Evolutionary conservation across 2,888 invertebrate genomes (phyloP).

Genomic region (Panzeria rudis): DNA sequence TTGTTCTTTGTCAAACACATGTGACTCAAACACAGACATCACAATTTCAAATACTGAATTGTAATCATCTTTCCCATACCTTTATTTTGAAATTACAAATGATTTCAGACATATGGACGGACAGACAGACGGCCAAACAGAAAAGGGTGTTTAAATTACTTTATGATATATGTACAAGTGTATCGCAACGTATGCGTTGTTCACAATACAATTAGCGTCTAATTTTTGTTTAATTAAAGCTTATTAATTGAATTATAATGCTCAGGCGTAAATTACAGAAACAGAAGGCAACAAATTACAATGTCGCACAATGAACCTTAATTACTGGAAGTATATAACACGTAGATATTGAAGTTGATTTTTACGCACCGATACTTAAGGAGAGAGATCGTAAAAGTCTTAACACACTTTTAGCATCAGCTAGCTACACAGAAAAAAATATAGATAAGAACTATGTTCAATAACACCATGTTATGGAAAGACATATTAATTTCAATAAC

Average conservation of each 20-base stretch:
- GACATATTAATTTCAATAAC: no score
- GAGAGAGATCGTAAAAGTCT: neutral
- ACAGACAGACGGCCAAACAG: neutral
- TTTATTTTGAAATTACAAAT: neutral
- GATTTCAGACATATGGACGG: neutral
- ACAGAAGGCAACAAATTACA: slow-evolving; percentile 37
- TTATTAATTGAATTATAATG: slow-evolving; percentile 73
- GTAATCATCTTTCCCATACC: neutral
- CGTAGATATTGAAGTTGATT: neutral
- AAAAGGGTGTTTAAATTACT: slow-evolving; percentile 23
- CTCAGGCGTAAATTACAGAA: slow-evolving; percentile 67
- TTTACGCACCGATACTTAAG: neutral
- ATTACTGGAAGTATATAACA: slow-evolving; percentile 32
- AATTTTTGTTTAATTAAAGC: slow-evolving; percentile 73
- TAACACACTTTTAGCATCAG: neutral
- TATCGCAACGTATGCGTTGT: slow-evolving; percentile 1
- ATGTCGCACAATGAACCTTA: slow-evolving; percentile 24
- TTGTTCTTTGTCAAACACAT: slow-evolving; percentile 46
- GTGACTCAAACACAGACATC: neutral
- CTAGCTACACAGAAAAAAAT: no score
- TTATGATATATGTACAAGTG: slow-evolving; percentile 30
- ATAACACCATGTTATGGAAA: no score
- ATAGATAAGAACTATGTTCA: no score
- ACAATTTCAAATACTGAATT: neutral
- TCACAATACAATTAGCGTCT: slow-evolving; percentile 68